A percentile compares a stretch with the other conserved stretches of the same genome.
phyloP scores from a whole-genome alignment of 2,797 vertebrate species.

The Amazona ochrocephala region DNA sequence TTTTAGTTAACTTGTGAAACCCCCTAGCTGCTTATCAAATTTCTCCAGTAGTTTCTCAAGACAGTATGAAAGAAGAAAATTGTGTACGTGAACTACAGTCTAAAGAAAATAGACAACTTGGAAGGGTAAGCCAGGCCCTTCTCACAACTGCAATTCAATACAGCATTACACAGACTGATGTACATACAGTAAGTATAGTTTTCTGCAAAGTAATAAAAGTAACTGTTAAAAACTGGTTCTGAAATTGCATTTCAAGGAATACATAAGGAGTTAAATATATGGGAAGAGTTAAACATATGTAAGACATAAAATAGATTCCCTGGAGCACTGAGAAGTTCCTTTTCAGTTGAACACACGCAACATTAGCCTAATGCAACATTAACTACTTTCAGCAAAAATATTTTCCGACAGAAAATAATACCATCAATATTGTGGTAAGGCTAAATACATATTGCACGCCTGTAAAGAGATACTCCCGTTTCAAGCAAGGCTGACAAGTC shows the following conservation, averaged over 20 bases:
- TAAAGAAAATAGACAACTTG: neutral
- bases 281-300: neutral
- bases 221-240: neutral
- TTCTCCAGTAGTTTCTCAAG: neutral
- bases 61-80: neutral
- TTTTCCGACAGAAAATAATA: neutral
- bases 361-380: neutral
- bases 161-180: neutral
- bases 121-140: neutral
- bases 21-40: neutral
- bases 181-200: neutral
- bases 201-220: neutral
- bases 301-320: neutral
- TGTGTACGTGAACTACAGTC: neutral
- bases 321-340: neutral
- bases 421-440: neutral
- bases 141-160: neutral
- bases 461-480: neutral
- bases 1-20: neutral
- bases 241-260: neutral
- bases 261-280: neutral
- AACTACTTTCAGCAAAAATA: neutral
- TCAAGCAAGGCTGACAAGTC: neutral
- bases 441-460: neutral
- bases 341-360: neutral